phyloP scores from a whole-genome alignment of 2,113 vertebrate species.

The Irena cyanogastra region DNA sequence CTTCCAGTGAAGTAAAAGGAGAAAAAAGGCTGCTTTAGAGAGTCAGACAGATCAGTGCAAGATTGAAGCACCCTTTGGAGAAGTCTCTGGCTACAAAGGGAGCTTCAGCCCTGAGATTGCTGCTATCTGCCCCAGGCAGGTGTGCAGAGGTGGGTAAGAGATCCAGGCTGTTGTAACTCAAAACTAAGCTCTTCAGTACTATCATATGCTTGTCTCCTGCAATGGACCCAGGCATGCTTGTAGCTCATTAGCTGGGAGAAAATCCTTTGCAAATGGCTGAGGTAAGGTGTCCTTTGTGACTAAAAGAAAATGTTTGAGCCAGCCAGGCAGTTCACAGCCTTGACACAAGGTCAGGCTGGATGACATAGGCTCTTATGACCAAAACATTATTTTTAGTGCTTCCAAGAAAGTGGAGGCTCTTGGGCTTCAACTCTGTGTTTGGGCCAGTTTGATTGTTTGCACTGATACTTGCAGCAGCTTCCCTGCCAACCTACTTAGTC shows the following conservation, averaged over 20 bases:
- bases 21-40: not conserved
- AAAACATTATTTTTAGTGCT: not conserved
- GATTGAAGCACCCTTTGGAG: not conserved
- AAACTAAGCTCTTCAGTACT: not conserved
- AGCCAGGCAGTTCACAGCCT: not conserved
- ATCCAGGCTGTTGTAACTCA: not conserved
- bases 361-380: not conserved
- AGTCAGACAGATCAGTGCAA: not conserved
- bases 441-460: slow-evolving; percentile 19
- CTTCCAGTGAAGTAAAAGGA: not conserved
- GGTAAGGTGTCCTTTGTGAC: not conserved
- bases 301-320: not conserved
- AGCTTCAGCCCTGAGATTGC: not conserved
- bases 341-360: not conserved
- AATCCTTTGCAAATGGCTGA: not conserved
- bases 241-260: not conserved
- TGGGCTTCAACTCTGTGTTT: not conserved
- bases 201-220: not conserved
- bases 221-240: not conserved
- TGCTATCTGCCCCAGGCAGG: not conserved
- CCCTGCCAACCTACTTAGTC: slow-evolving; percentile 64
- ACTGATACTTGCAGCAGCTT: slow-evolving; percentile 52
- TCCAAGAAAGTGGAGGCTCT: slow-evolving; percentile 1
- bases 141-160: not conserved
- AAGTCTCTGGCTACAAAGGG: not conserved